These are phyloP conservation scores for Micromussa lordhowensis DNA, from an alignment of 92 coral and sea anemone species.

Conservation along the genomic window DNA sequence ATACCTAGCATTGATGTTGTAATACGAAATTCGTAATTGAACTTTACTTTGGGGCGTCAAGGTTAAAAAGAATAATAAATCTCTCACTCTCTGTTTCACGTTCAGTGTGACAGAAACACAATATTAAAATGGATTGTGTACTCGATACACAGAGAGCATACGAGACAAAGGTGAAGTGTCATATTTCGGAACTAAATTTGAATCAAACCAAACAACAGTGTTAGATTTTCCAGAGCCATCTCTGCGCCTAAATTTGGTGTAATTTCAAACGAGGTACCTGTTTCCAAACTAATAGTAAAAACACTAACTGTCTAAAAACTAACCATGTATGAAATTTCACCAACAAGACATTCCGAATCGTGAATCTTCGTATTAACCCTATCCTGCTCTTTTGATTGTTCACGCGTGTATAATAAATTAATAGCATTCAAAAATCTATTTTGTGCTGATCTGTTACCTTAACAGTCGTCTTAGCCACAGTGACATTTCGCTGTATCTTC, in stretches of 20 bases:
- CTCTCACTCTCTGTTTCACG: not conserved
- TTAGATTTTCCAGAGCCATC: not conserved
- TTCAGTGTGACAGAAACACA: not conserved
- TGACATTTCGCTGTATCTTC: not conserved
- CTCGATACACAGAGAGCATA: not conserved
- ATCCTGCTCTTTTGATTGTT: not conserved
- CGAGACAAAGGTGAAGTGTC: not conserved
- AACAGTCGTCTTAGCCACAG: not conserved
- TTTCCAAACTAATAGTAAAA: not conserved
- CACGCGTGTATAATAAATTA: not conserved
- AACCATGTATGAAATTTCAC: not conserved
- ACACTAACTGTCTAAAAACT: not conserved
- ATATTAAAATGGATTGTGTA: too few species aligned
- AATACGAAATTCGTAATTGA: too few species aligned
- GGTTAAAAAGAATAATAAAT: too few species aligned
- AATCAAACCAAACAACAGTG: not conserved
- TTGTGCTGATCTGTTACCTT: not conserved
- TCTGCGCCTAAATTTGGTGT: not conserved
- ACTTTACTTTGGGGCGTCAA: too few species aligned
- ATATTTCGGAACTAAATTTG: not conserved
- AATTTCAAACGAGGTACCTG: not conserved
- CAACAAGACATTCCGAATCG: not conserved
- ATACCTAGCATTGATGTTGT: too few species aligned
- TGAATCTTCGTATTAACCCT: not conserved
- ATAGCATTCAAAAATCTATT: not conserved